phyloP scores from a whole-genome alignment of 2,888 invertebrate species.

The Meiosimyza platycephala region DNA sequence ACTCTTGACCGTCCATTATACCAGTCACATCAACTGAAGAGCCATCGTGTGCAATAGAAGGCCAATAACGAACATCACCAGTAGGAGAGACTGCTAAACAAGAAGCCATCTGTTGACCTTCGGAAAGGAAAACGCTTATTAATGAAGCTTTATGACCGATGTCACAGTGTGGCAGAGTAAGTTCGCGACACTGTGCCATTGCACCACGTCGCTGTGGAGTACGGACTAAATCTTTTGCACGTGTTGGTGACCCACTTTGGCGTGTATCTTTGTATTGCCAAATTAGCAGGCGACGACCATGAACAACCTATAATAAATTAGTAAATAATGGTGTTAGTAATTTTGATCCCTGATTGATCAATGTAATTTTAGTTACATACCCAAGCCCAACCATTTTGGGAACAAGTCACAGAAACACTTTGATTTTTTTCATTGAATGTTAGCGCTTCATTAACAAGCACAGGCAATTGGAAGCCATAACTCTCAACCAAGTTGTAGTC shows the following conservation, averaged over 20 bases:
- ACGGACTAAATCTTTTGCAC: slow-evolving; percentile 53
- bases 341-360: not conserved
- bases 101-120: slow-evolving; percentile 77
- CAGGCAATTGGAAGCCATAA: slow-evolving; percentile 85
- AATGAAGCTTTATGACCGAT: slow-evolving; percentile 90
- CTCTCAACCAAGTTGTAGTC: slow-evolving; percentile 80
- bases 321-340: slow-evolving; percentile 66
- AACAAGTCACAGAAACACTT: slow-evolving; percentile 69
- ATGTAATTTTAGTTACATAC: slow-evolving; percentile 52
- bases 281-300: slow-evolving; percentile 84
- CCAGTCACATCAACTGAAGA: slow-evolving; percentile 86
- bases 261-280: slow-evolving; percentile 79
- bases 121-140: slow-evolving; percentile 76
- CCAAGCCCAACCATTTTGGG: slow-evolving; percentile 71
- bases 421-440: slow-evolving; percentile 78
- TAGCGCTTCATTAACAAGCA: slow-evolving; percentile 88
- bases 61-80: slow-evolving; percentile 92
- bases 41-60: slow-evolving; percentile 87
- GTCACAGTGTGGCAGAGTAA: slow-evolving; percentile 91
- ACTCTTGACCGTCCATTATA: slow-evolving; percentile 90
- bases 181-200: slow-evolving; percentile 80
- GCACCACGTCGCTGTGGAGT: slow-evolving; percentile 67
- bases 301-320: slow-evolving; percentile 76
- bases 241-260: slow-evolving; percentile 47
- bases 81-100: slow-evolving; percentile 95